Evolutionary conservation across 1,140 invertebrate species (phyloP).

Genomic region (Pseudoatta argentina): DNA sequence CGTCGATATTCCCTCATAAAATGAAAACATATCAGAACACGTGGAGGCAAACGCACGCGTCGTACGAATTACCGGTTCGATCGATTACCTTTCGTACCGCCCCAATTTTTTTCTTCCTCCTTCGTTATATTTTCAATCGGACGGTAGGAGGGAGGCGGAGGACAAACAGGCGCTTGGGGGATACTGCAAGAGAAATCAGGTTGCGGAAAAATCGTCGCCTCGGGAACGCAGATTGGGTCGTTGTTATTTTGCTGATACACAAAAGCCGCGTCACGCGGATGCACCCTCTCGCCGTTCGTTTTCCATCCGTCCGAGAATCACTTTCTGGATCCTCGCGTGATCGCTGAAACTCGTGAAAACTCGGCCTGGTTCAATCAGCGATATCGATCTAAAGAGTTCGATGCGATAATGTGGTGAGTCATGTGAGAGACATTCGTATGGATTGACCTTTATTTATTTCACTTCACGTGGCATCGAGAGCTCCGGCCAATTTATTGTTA

Average conservation of each 20-base stretch:
- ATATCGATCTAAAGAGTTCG: neutral
- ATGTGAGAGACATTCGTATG: neutral
- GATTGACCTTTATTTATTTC: constrained; percentile 11
- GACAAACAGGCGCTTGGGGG: constrained; percentile 42
- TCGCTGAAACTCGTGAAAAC: neutral
- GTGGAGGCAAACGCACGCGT: neutral
- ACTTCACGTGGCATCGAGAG: neutral
- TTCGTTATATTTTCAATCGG: constrained; percentile 40
- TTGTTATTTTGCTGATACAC: constrained; percentile 14
- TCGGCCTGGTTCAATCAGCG: neutral
- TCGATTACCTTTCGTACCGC: constrained; percentile 32
- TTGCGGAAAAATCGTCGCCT: constrained; percentile 15
- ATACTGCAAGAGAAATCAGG: constrained; percentile 41
- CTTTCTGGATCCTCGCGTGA: neutral
- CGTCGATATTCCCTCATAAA: neutral
- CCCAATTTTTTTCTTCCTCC: constrained; percentile 5
- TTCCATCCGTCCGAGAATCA: constrained; percentile 8
- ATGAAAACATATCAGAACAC: neutral
- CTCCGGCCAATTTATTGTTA: neutral
- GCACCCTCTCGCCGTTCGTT: neutral
- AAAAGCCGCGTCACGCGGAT: neutral
- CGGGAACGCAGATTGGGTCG: constrained; percentile 38
- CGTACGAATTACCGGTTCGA: constrained; percentile 1
- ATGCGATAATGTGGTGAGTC: neutral
- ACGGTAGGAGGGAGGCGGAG: neutral